Conservation (phyloP, 2,888 invertebrate genomes). For the Unio pictorum region DNA sequence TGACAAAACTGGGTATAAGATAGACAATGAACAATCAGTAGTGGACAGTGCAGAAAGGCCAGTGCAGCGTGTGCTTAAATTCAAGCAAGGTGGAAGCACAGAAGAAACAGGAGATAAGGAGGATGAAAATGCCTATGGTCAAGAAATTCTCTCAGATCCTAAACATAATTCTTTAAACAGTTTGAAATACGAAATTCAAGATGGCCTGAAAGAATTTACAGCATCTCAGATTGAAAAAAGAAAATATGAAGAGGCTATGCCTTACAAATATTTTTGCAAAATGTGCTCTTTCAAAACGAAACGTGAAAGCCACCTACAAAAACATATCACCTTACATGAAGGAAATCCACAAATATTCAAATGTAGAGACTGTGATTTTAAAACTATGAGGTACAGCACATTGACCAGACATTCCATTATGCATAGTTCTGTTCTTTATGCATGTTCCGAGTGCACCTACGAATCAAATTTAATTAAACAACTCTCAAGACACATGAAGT, state of each 20-base stretch:
- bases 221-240: slow-evolving; percentile 26
- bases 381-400: slow-evolving; percentile 68
- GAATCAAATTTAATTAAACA: slow-evolving; percentile 58
- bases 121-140: too few relatives aligned
- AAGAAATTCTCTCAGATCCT: too few relatives aligned
- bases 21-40: too few relatives aligned
- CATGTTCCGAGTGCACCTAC: slow-evolving; percentile 64
- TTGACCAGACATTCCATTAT: slow-evolving; percentile 69
- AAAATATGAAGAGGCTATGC: slow-evolving; percentile 76
- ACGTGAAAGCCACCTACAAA: slow-evolving; percentile 70
- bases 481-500: slow-evolving; percentile 54
- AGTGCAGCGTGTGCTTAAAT: too few relatives aligned
- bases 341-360: slow-evolving; percentile 40
- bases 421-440: slow-evolving; percentile 58
- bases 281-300: slow-evolving; percentile 73
- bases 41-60: too few relatives aligned
- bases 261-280: slow-evolving; percentile 71
- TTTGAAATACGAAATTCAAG: too few relatives aligned
- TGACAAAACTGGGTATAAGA: too few relatives aligned
- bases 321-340: slow-evolving; percentile 69
- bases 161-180: too few relatives aligned
- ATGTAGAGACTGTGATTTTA: slow-evolving; percentile 70
- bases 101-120: too few relatives aligned
- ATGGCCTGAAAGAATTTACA: neutral
- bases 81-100: too few relatives aligned